Evolutionary conservation across 1,140 invertebrate species (phyloP).

Genomic region (Calosoma granatense): DNA sequence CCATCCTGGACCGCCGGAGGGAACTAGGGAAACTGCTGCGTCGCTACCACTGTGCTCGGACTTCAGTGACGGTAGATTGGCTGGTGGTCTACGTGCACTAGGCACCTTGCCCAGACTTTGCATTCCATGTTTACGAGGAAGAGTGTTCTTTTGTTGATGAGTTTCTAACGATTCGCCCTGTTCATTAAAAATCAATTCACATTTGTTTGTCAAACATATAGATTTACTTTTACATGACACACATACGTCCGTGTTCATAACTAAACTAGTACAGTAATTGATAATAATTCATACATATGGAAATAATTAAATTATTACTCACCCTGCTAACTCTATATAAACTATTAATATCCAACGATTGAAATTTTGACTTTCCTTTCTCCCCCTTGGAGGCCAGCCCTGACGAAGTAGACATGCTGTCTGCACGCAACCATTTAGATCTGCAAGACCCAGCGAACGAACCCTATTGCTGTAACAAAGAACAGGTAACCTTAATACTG

Average conservation of each 20-base stretch:
- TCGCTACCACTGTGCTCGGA: slow-evolving; percentile 55
- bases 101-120: slow-evolving; percentile 97
- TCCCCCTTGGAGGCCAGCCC: slow-evolving; percentile 54
- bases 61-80: slow-evolving; percentile 94
- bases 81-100: slow-evolving; percentile 87
- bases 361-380: slow-evolving; percentile 91
- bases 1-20: slow-evolving; percentile 34
- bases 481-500: slow-evolving; percentile 18
- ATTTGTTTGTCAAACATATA: background rate
- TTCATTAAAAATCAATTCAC: slow-evolving; percentile 9
- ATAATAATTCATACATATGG: slow-evolving; percentile 10
- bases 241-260: no score
- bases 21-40: slow-evolving; percentile 31
- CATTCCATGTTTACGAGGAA: slow-evolving; percentile 90
- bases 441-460: slow-evolving; percentile 67
- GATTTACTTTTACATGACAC: slow-evolving; percentile 1
- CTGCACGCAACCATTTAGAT: slow-evolving; percentile 74
- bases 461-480: slow-evolving; percentile 55
- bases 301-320: slow-evolving; percentile 34
- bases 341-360: slow-evolving; percentile 94
- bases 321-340: slow-evolving; percentile 82
- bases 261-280: no score
- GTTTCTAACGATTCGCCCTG: slow-evolving; percentile 85
- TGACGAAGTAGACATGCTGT: slow-evolving; percentile 37
- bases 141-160: slow-evolving; percentile 76